A percentile compares a stretch with the other conserved stretches of the same genome.
phyloP scores from a whole-genome alignment of 1,140 invertebrate species.

The Ganaspis sp. region DNA sequence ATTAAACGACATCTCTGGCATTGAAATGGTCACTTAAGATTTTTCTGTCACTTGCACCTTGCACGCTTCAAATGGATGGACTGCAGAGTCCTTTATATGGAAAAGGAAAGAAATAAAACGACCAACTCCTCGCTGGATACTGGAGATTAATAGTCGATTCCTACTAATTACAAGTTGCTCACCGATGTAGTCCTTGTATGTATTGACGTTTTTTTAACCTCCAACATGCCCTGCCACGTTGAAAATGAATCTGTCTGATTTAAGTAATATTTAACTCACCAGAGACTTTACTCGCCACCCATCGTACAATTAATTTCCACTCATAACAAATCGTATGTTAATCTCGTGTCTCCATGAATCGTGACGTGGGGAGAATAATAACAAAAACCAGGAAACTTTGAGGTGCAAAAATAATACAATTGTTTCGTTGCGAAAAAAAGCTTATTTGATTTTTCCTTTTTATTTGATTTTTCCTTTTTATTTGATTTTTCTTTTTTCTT shows the following conservation, averaged over 20 bases:
- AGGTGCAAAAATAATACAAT: too few species aligned
- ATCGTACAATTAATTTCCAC: too few species aligned
- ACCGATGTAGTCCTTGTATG: slow-evolving; percentile 50
- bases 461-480: too few species aligned
- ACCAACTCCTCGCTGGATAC: slow-evolving; percentile 49
- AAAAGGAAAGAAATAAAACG: slow-evolving; percentile 60
- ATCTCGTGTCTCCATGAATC: too few species aligned
- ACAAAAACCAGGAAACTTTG: too few species aligned
- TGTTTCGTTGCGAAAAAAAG: too few species aligned
- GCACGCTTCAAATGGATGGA: slow-evolving; percentile 43
- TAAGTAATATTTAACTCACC: neutral
- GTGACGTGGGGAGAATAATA: too few species aligned
- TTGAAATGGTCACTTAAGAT: slow-evolving; percentile 28
- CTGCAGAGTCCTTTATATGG: slow-evolving; percentile 61
- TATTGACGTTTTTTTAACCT: slow-evolving; percentile 33
- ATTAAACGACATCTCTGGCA: slow-evolving; percentile 29
- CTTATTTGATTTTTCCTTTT: too few species aligned
- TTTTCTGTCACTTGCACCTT: slow-evolving; percentile 27
- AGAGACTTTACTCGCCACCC: neutral
- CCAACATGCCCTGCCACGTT: neutral
- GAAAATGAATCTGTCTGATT: slow-evolving; percentile 4
- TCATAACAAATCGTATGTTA: too few species aligned
- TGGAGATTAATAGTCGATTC: slow-evolving; percentile 68
- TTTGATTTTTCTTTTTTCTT: too few species aligned
- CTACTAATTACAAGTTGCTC: slow-evolving; percentile 67